Evolutionary conservation across 2,888 invertebrate species (phyloP).

Genomic region (Drosophila phalerata): DNA sequence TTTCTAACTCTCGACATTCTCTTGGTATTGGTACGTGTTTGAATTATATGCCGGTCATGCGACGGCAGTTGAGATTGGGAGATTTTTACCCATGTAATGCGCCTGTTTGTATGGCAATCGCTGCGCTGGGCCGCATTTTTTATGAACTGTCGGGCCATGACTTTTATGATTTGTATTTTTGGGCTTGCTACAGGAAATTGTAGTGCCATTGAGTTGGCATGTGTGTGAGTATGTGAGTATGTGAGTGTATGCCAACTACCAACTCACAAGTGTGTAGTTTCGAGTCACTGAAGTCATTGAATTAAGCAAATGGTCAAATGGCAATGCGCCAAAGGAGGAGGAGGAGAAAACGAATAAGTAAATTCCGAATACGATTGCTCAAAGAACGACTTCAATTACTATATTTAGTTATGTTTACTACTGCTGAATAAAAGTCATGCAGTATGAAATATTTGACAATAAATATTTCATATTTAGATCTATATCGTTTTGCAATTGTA

Average conservation of each 20-base stretch:
- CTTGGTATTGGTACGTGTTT: constrained; percentile 73
- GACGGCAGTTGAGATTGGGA: constrained; percentile 44
- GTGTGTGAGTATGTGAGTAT: background rate
- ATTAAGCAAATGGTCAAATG: constrained; percentile 71
- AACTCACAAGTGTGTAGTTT: constrained; percentile 68
- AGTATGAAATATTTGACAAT: constrained; percentile 16
- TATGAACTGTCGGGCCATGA: constrained; percentile 71
- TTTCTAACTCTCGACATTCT: constrained; percentile 2
- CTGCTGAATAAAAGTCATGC: constrained; percentile 13
- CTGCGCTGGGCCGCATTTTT: constrained; percentile 76
- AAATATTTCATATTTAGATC: too few species aligned
- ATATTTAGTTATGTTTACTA: constrained; percentile 15
- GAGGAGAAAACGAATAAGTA: background rate
- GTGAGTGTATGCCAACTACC: constrained; percentile 22
- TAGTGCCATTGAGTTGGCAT: constrained; percentile 27
- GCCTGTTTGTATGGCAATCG: constrained; percentile 78
- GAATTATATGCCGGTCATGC: constrained; percentile 78
- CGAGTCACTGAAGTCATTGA: constrained; percentile 71
- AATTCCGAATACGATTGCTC: constrained; percentile 6
- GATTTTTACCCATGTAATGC: constrained; percentile 57
- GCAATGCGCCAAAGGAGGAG: constrained; percentile 49
- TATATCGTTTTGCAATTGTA: too few species aligned
- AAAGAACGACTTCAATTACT: constrained; percentile 10
- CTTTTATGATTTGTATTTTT: constrained; percentile 76
- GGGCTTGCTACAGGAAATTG: constrained; percentile 50